These are phyloP conservation scores for Procavia capensis DNA, from an alignment of 2,113 vertebrate species.

Conservation along the genomic window DNA sequence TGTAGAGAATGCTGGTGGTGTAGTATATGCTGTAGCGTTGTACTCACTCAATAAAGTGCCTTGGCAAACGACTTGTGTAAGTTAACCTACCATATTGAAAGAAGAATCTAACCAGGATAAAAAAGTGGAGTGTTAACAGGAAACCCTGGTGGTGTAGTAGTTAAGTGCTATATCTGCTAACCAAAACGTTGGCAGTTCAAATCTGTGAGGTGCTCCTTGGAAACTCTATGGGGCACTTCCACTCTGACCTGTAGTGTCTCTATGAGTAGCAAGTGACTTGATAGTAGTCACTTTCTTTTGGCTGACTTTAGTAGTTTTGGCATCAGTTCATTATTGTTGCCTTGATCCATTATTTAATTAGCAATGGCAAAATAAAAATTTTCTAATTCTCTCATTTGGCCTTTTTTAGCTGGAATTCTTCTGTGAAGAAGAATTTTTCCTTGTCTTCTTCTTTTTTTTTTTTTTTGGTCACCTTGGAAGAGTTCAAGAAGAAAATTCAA, in stretches of 20 bases:
- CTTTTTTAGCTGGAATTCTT: neutral
- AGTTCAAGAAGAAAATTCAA: neutral
- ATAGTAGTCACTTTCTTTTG: too few species aligned
- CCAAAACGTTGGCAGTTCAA: too few species aligned
- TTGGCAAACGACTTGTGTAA: neutral
- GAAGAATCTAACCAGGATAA: conserved; percentile 1
- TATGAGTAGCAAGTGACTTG: too few species aligned
- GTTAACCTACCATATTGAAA: neutral
- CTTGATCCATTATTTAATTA: conserved; percentile 1
- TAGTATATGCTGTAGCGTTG: neutral
- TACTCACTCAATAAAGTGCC: neutral
- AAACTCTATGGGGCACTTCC: too few species aligned
- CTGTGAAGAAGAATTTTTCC: neutral
- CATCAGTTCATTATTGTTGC: neutral
- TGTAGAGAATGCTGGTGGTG: too few species aligned
- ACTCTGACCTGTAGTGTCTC: too few species aligned
- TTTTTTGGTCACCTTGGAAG: neutral
- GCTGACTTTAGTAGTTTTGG: neutral
- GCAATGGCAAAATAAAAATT: neutral
- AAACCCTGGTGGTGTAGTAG: too few species aligned
- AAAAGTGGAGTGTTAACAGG: too few species aligned
- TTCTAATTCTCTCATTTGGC: neutral
- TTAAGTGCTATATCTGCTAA: too few species aligned
- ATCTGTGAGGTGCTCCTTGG: too few species aligned
- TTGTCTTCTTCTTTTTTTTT: neutral